Conservation (phyloP, 2,113 vertebrate genomes). For the Gallinago paraguaiae region DNA sequence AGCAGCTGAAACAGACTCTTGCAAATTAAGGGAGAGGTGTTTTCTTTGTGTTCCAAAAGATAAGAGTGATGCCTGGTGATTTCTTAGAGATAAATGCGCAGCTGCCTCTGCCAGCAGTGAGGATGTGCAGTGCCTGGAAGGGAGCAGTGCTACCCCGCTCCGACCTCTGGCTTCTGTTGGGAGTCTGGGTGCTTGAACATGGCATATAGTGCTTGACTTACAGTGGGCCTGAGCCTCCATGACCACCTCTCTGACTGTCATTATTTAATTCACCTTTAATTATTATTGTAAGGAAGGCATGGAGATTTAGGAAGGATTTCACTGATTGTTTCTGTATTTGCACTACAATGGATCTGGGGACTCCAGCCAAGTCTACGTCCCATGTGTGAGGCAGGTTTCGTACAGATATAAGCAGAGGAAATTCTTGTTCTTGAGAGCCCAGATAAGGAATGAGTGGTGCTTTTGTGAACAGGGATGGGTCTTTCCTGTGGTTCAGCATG, state of each 20-base stretch:
- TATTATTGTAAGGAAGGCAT: neutral
- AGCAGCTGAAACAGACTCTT: neutral
- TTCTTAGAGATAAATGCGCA: neutral
- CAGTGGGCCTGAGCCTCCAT: neutral
- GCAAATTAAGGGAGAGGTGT: neutral
- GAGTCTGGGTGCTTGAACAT: neutral
- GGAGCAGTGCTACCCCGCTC: fast-evolving
- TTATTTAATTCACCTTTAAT: neutral
- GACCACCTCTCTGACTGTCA: neutral
- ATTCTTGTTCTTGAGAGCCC: neutral
- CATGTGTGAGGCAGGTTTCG: neutral
- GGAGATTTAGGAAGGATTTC: neutral
- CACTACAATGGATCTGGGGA: neutral
- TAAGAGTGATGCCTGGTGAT: neutral
- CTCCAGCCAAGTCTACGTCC: neutral
- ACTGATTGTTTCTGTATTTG: neutral
- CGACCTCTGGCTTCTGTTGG: neutral
- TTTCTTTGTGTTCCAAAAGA: neutral
- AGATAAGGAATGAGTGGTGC: neutral
- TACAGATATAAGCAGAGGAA: neutral
- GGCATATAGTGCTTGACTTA: neutral
- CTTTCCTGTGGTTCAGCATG: slow-evolving; percentile 8
- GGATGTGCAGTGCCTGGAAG: neutral
- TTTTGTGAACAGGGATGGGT: neutral
- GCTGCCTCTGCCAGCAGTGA: neutral